A percentile compares a stretch with the other conserved stretches of the same genome.
Evolutionary conservation across 2,888 invertebrate species (phyloP).

Genomic region (Eurytoma adleriae): DNA sequence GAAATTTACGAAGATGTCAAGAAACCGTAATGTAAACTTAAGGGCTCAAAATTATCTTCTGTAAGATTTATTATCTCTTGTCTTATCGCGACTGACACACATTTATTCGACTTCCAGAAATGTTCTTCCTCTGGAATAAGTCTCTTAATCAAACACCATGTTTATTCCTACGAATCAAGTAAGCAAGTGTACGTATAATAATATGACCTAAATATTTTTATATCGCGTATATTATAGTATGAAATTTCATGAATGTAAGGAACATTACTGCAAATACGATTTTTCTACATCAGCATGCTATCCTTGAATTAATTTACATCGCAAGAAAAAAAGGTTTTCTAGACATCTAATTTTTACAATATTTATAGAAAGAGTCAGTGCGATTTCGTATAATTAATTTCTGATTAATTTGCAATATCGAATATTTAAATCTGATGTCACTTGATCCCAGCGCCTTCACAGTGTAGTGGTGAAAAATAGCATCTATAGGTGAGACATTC

Average conservation of each 20-base stretch:
- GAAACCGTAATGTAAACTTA: slow-evolving; percentile 10
- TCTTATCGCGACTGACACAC: slow-evolving; percentile 42
- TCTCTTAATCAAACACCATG: slow-evolving; percentile 25
- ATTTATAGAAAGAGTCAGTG: too few relatives aligned
- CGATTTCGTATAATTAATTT: too few relatives aligned
- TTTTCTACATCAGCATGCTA: too few relatives aligned
- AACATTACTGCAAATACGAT: too few relatives aligned
- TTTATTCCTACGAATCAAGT: slow-evolving; percentile 26
- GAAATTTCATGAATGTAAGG: too few relatives aligned
- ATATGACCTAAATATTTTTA: neutral
- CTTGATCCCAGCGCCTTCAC: too few relatives aligned
- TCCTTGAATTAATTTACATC: too few relatives aligned
- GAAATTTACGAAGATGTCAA: neutral
- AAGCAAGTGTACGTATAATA: neutral
- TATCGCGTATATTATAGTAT: neutral
- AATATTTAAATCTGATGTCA: too few relatives aligned
- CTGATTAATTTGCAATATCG: too few relatives aligned
- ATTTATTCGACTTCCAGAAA: slow-evolving; percentile 45
- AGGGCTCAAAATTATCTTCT: slow-evolving; percentile 35
- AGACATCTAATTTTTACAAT: too few relatives aligned
- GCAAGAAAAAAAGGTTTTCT: too few relatives aligned
- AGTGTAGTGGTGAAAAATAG: too few relatives aligned
- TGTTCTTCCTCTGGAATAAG: slow-evolving; percentile 37
- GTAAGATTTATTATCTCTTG: slow-evolving; percentile 33
- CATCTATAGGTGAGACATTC: neutral